Evolutionary conservation across 2,797 vertebrate species (phyloP), one percentile per base, ranked within the genome.

Genomic region (Petrocephalus schoutedeni): DNA sequence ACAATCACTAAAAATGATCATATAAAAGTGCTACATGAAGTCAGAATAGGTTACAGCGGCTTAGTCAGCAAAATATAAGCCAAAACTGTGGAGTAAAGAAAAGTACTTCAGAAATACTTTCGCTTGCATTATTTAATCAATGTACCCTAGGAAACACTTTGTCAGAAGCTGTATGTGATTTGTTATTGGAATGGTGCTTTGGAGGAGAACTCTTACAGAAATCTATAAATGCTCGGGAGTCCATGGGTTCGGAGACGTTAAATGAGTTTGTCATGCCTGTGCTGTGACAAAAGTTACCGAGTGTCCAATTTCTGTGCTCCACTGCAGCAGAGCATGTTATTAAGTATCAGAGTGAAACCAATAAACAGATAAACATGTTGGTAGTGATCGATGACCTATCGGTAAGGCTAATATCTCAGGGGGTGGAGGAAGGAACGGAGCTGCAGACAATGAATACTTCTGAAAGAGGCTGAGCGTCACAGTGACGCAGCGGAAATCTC

Each of bases 91-190:
- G 53, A n/a, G 56, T 58, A 32, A 58, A 59, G 85, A 59, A 86
- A 86, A 86, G 21, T 58, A 92, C 89, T 85, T 85, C n/a, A 89
- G 89, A 54, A 88, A 88, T 89, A 89, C 90, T 89, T 90, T 88
- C 45, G 67, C 89, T 89, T 87, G 67, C 87, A 89, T 92, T 91
- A 93, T 93, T 93, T 91, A 90, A 90, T 57, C 51, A 36, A 36
- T 88, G 91, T 91, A 87, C 89, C 88, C 56, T 59, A 54, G 85
- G 88, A 91, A 90, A 91, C 89, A 89, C 89, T 74, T 88, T 92
- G 89, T 91, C 89, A 88, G 91, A 87, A 89, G 58, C 91, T 90
- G 91, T 92, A 86, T 89, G 64, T 86, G 49, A 87, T 87, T 59
- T 85, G 82, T 71, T 67, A 67, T 67, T 6, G 53, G 67, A 54